A percentile compares a stretch with the other conserved stretches of the same genome.
phyloP scores from a whole-genome alignment of 1,140 invertebrate species.

The Dinoponera quadriceps region DNA sequence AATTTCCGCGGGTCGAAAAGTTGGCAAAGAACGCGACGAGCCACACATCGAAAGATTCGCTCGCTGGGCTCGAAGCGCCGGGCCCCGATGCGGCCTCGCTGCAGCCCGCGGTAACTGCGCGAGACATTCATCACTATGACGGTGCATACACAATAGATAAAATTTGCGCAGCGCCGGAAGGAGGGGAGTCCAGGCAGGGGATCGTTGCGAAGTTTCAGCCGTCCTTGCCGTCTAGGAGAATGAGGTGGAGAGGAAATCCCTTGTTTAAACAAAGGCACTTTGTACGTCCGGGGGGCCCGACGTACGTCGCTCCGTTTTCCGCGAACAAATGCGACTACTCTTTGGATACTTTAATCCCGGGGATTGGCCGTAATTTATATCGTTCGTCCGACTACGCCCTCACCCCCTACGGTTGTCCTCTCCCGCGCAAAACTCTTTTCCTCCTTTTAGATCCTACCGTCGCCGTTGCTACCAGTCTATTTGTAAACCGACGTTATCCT shows the following conservation, averaged over 20 bases:
- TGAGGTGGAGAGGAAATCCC: slow-evolving; percentile 67
- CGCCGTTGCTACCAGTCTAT: slow-evolving; percentile 12
- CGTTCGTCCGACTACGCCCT: slow-evolving; percentile 64
- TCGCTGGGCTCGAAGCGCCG: not conserved
- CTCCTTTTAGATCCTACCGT: slow-evolving; percentile 46
- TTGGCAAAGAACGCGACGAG: not conserved
- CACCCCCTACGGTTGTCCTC: not conserved
- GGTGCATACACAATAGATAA: slow-evolving; percentile 33
- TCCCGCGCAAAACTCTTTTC: slow-evolving; percentile 46
- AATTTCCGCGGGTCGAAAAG: not conserved
- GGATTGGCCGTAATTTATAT: slow-evolving; percentile 76
- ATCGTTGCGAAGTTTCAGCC: slow-evolving; percentile 44
- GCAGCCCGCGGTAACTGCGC: not conserved
- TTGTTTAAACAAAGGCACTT: slow-evolving; percentile 75
- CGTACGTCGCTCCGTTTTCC: slow-evolving; percentile 69
- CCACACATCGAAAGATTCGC: no score
- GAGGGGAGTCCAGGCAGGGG: no score
- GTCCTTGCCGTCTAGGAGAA: slow-evolving; percentile 47
- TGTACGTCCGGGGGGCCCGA: slow-evolving; percentile 65
- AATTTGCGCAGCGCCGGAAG: slow-evolving; percentile 28
- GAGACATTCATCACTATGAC: slow-evolving; percentile 41
- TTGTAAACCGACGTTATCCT: slow-evolving; percentile 57
- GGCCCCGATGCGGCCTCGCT: not conserved
- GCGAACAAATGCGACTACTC: slow-evolving; percentile 76
- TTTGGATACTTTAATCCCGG: slow-evolving; percentile 75